Base-by-base conservation (phyloP, 1,140 invertebrate species). In the Drosophila albomicans region DNA sequence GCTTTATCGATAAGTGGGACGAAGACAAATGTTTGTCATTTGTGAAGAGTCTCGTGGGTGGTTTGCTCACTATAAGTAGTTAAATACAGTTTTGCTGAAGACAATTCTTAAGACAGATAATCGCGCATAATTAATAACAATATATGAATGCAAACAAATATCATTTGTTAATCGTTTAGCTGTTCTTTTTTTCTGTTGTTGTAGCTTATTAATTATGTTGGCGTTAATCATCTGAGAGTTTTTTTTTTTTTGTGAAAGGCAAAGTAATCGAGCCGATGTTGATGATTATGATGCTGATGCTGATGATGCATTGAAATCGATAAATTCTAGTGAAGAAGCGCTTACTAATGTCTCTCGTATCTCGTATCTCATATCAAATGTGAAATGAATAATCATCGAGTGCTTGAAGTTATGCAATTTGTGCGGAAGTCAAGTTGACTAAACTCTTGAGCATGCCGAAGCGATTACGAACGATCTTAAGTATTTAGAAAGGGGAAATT, bases 91-190 rank as follows among this genome's bases (percentile, higher is more conserved):
- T 25, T 5, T 28, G 35, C 28, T 13, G 20, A 35, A 41, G 45
- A 20, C 52, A 25, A 28, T 59, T 52, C 52, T 20, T 41, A 28
- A 58, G 48, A 51, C 43, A 61, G 65, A 75, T 75, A 86, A 84
- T 78, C 75, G 80, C 57, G 16, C 52, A 57, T 73, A 75, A 77
- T 87, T 82, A 87, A 79, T 87, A 82, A 88, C 54, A 77, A 25
- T 25, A 25, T 25, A 25, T 25, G 20, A 25, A 63, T 75, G 58
- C 79, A 79, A 65, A 4, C 20, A 71, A 86, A 69, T 87, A 82
- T 79, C 68, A 76, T 78, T 78, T 71, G 79, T 64, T 81, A 75
- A 86, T 63, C 67, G 68, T 58, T 69, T 70, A 63, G 69, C 51
- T 57, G 70, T 75, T 76, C 63, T 62, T 68, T 69, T 25, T 54